Base-by-base conservation (phyloP, 1,140 invertebrate species). In the Chironomus striatipennis region DNA sequence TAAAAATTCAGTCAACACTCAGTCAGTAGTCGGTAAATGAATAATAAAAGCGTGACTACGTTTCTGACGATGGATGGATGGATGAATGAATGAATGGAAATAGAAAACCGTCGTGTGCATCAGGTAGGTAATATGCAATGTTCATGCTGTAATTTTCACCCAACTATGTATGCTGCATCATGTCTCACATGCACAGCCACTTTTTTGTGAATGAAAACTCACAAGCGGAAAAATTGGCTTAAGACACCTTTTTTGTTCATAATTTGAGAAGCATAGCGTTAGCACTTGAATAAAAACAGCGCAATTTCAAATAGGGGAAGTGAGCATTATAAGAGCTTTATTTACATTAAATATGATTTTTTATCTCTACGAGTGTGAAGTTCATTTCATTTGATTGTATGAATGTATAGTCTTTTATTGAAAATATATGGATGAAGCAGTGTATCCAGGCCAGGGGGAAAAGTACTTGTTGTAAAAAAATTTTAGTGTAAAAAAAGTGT, bases 161-260 rank as follows among this genome's bases (percentile, higher is more conserved):
- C 24, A 34, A 34, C 24, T 34, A 34, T 34, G 24, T 34, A 57
- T 57, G 47, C 12, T 12, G 47, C 12, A n/a, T 57, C n/a, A 5
- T 57, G 4, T 57, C 12, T 57, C 8, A 15, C 12, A 57, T 57
- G 9, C 12, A 47, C 43, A 47, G 43, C 43, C 8, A 15, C 43
- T 34, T 34, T 34, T 34, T 15, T 3, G 43, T 47, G 15, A 47
- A 47, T 47, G 43, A 47, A 47, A 47, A 43, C 10, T 47, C 12
- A n/a, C 15, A 57, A 57, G 47, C 47, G 8, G 47, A 57, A 57
- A 57, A 57, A 57, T 57, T 57, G 47, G 47, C 47, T 57, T 57
- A 57, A 12, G 47, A 57, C 47, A 57, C 47, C 47, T 57, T 15
- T 47, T 15, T 57, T 5, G n/a, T 57, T 15, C 12, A 57, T 15